phyloP scores from a whole-genome alignment of 2,113 vertebrate genomes.

The Neofelis nebulosa region DNA sequence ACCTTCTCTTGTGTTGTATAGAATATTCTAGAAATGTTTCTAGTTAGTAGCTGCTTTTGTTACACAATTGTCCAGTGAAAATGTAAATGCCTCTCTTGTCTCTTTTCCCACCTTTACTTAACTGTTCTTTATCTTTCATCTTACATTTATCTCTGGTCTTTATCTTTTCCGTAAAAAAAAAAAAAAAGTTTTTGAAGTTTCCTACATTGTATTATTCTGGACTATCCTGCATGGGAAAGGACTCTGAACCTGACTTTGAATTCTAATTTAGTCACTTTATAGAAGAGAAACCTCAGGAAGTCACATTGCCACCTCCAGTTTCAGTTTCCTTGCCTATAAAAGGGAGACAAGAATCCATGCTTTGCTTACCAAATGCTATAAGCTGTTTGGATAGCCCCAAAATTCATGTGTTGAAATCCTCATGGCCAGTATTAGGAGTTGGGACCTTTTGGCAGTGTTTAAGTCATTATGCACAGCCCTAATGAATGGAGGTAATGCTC shows the following conservation, averaged over 20 bases:
- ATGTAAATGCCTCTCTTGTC: conserved; percentile 4
- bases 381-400: background rate
- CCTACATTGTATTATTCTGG: background rate
- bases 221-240: background rate
- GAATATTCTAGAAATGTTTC: conserved; percentile 41
- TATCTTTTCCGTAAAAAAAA: background rate
- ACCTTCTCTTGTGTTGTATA: background rate
- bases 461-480: background rate
- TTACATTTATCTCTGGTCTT: background rate
- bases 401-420: background rate
- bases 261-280: conserved; percentile 1
- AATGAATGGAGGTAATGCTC: background rate
- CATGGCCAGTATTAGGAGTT: background rate
- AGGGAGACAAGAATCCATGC: background rate
- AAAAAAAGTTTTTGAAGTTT: background rate
- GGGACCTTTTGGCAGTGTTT: background rate
- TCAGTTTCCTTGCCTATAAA: background rate
- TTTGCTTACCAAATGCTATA: background rate
- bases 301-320: background rate
- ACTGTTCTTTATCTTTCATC: background rate
- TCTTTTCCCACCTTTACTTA: background rate
- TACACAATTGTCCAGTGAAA: background rate
- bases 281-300: background rate
- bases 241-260: background rate
- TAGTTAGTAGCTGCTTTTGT: conserved; percentile 22